Evolutionary conservation across 2,113 vertebrate species (phyloP), one percentile per base, ranked within the genome.

Genomic region (Nothocercus julius): DNA sequence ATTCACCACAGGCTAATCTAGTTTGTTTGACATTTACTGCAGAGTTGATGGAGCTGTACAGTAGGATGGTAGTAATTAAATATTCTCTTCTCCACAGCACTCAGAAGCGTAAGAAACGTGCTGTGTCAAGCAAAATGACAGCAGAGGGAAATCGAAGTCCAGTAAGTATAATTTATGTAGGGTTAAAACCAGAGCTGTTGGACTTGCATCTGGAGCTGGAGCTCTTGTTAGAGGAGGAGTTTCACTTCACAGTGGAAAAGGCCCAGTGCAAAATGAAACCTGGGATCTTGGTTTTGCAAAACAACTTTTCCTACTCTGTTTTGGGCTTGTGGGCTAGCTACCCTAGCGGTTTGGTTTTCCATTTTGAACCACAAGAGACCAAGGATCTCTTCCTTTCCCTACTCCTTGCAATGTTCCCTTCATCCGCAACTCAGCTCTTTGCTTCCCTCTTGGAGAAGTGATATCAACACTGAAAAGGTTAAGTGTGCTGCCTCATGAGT

Each of bases 401-500:
- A 1, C 20, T 88, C n/a, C 77, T 81, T 77, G 36, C 25, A 21
- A 59, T 0, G 0, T 11, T 91, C 15, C 30, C 32, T 77, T 3
- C 4, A 74, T 49, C 69, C 82, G 72, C 40, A 51, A n/a, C 44
- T 83, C 59, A 27, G 53, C 82, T 66, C 59, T 59, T 95, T 82
- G 47, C 81, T 86, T 93, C 40, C 61, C 69, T 95, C 22, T 80
- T 81, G 45, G 12, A 95, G 72, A 36, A 95, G 94, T 69, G 42
- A 61, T 75, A 73, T 62, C 59, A 82, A 66, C 1, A 0, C 58
- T 70, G 67, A 81, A 94, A 92, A 92, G 80, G 80, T 90, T 92
- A 88, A 73, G 79, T 85, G 66, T n/a, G 81, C 67, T 81, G 73
- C 85, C 84, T 82, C 89, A 93, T 74, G 79, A 92, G 62, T 79